These are phyloP conservation scores for Sycophila texana DNA, from an alignment of 2,888 invertebrate genomes.

Conservation along the genomic window DNA sequence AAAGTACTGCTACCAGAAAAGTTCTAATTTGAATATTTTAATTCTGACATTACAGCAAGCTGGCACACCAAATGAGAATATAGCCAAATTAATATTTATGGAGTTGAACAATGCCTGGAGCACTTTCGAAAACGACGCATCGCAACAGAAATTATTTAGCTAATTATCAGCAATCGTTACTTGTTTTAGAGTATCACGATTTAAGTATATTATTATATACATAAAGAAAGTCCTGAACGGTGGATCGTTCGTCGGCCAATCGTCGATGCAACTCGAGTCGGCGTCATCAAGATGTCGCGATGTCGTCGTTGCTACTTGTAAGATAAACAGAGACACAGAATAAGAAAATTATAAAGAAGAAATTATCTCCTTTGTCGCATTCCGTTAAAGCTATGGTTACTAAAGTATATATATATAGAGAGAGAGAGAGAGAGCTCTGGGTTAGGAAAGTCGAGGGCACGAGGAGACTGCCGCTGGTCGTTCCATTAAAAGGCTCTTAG, in stretches of 20 bases:
- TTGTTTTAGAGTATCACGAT: conserved; percentile 60
- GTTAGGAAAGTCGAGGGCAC: conserved; percentile 12
- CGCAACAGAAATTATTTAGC: conserved; percentile 86
- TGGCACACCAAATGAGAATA: conserved; percentile 92
- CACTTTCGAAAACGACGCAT: conserved; percentile 93
- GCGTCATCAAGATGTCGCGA: conserved; percentile 19
- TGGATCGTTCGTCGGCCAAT: conserved; percentile 29
- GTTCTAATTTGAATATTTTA: no score
- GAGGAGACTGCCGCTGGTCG: conserved; percentile 39
- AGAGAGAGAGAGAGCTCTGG: conserved; percentile 40
- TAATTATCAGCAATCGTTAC: conserved; percentile 67
- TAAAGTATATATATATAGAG: conserved; percentile 48
- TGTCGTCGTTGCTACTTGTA: conserved; percentile 57
- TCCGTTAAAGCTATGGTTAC: conserved; percentile 53
- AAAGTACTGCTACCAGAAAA: no score
- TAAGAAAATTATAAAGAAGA: conserved; percentile 48
- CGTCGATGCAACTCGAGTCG: conserved; percentile 18
- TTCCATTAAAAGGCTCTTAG: conserved; percentile 46
- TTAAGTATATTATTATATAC: conserved; percentile 36
- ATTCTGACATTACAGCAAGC: conserved; percentile 84
- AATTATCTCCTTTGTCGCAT: conserved; percentile 54
- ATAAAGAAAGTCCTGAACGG: conserved; percentile 14
- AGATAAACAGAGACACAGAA: conserved; percentile 54
- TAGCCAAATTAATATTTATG: conserved; percentile 98
- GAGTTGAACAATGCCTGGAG: conserved; percentile 99